Base-by-base conservation (phyloP, 2,113 vertebrate species). In the Cairina moschata region DNA sequence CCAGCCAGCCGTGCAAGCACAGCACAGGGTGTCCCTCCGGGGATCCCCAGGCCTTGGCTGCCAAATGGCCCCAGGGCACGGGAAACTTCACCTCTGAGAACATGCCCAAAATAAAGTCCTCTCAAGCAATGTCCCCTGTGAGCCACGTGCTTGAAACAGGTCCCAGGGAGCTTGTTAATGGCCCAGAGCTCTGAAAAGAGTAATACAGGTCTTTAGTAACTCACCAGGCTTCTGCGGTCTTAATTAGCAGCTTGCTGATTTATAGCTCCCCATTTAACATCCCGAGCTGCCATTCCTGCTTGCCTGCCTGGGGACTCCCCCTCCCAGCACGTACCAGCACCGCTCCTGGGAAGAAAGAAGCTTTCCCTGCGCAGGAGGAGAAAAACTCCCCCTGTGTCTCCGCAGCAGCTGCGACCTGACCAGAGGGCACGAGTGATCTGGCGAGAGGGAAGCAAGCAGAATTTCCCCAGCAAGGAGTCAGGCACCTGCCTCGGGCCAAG, bases 1-100 rank as follows among this genome's bases (percentile, higher is more conserved):
- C 99, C 63, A 98, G 92, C 99, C 99, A 99, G 83, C 99, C 99
- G 0, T 99, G 99, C 93, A 99, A 92, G 92, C 99, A 99, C 52
- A 99, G 96, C 74, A 99, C 98, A 0, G 98, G 99, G 73, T n/a
- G 92, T 3, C 98, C 98, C 3, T 98, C 91, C 0, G 84, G 91
- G 75, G 98, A 96, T 92, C 99, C 99, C 99, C 99, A 99, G 60
- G 98, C 91, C 92, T 98, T 98, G 86, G 98, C 98, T 71, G 98
- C 98, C 14, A 99, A 96, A 20, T 99, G 97, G 46, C 99, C 99
- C 99, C 99, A 99, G 9, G 99, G 99, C 15, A 99, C 98, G 1
- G 98, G 77, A 11, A 99, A 58, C 38, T 86, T 97, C 84, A 99
- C n/a, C 96, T 99, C 99, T 28, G 98, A 98, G 82, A 97, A 90